These are phyloP conservation scores for Xanthia icteritia DNA, from an alignment of 2,888 invertebrate species.

Conservation along the genomic window DNA sequence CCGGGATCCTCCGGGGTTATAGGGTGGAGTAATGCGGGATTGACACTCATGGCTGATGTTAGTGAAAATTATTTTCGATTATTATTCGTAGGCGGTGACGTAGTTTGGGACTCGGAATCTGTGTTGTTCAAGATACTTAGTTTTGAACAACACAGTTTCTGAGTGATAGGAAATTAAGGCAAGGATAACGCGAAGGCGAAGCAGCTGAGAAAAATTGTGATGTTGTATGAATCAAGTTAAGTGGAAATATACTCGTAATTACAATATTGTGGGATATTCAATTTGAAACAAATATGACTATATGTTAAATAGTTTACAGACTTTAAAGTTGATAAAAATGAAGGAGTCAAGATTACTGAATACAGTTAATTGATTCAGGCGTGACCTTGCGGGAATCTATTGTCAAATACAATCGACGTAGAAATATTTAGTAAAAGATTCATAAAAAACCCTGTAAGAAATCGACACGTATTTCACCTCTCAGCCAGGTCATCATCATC, in stretches of 20 bases:
- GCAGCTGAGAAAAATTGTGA: neutral
- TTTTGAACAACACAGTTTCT: neutral
- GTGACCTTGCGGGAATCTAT: too few relatives aligned
- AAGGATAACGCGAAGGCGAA: neutral
- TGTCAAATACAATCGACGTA: too few relatives aligned
- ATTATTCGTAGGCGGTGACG: slow-evolving; percentile 17
- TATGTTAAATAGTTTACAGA: neutral
- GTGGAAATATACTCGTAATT: neutral
- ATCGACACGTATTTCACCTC: too few relatives aligned
- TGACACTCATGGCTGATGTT: slow-evolving; percentile 60
- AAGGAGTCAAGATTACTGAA: too few relatives aligned
- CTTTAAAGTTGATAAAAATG: neutral
- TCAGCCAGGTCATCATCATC: too few relatives aligned
- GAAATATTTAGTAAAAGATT: too few relatives aligned
- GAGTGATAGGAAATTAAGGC: neutral
- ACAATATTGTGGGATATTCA: neutral
- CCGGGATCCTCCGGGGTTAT: slow-evolving; percentile 63
- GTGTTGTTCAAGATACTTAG: too few relatives aligned
- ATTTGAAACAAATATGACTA: neutral
- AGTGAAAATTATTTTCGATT: slow-evolving; percentile 63
- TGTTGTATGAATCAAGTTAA: neutral
- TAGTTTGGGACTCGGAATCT: too few relatives aligned
- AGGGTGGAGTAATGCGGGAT: slow-evolving; percentile 64
- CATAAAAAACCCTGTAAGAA: too few relatives aligned
- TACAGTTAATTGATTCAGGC: too few relatives aligned